A percentile compares a stretch with the other conserved stretches of the same genome.
Evolutionary conservation across 2,888 invertebrate species (phyloP).

Genomic region (Bellardia bayeri): DNA sequence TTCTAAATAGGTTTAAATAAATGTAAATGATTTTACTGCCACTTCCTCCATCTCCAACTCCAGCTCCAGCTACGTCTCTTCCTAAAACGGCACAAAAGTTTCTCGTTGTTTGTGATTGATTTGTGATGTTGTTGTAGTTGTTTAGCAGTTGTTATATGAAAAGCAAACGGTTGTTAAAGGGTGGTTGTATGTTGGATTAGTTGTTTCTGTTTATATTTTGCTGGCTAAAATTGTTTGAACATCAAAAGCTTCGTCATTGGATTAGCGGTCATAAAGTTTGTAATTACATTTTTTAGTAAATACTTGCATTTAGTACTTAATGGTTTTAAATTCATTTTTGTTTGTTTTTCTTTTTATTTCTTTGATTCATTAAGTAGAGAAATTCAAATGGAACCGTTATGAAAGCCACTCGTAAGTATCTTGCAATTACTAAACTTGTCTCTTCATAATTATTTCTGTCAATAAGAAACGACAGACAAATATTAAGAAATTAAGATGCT

Average conservation of each 20-base stretch:
- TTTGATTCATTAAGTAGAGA: neutral
- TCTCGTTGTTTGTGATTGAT: constrained; percentile 46
- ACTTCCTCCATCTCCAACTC: neutral
- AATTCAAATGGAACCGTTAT: neutral
- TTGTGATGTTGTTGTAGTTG: constrained; percentile 47
- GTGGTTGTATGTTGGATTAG: neutral
- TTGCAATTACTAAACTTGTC: neutral
- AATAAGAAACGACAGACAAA: neutral
- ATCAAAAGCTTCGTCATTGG: constrained; percentile 42
- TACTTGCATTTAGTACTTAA: constrained; percentile 29
- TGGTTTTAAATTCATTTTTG: constrained; percentile 25
- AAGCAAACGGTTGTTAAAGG: neutral
- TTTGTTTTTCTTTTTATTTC: neutral
- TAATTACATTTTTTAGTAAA: constrained; percentile 57
- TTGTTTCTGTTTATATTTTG: constrained; percentile 3
- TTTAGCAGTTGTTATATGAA: neutral
- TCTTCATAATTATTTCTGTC: constrained; percentile 36
- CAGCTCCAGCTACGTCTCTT: no score
- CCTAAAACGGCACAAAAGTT: neutral
- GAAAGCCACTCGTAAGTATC: constrained; percentile 2
- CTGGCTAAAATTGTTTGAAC: constrained; percentile 12
- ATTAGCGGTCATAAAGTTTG: constrained; percentile 56
- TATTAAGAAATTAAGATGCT: constrained; percentile 26
- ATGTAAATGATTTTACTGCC: neutral
- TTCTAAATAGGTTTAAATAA: constrained; percentile 9